These are phyloP conservation scores for Drosophila trapezifrons DNA, from an alignment of 1,140 invertebrate genomes.

Conservation along the genomic window DNA sequence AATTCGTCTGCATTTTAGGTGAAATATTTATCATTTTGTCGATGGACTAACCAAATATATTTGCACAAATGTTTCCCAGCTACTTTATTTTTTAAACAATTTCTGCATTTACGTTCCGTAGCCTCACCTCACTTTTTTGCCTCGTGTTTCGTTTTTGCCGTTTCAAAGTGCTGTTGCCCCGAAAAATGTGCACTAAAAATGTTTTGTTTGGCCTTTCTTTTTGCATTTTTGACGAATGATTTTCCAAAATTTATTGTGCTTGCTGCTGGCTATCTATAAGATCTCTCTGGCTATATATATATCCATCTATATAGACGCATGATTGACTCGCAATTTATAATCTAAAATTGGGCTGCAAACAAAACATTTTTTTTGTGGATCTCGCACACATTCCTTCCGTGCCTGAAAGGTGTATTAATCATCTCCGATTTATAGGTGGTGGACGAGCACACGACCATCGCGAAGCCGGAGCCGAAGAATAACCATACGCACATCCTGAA, in stretches of 20 bases:
- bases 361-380: constrained; percentile 48
- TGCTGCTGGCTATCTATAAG: constrained; percentile 60
- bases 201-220: constrained; percentile 74
- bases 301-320: constrained; percentile 61
- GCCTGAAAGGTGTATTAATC: constrained; percentile 21
- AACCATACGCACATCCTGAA: constrained; percentile 90
- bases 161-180: constrained; percentile 67
- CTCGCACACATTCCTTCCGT: constrained; percentile 28
- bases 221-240: constrained; percentile 48
- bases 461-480: constrained; percentile 87
- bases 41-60: constrained; percentile 69
- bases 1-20: constrained; percentile 33
- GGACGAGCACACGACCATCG: constrained; percentile 89
- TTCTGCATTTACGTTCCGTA: constrained; percentile 45
- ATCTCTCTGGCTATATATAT: constrained; percentile 27
- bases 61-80: constrained; percentile 73
- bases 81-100: constrained; percentile 14
- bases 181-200: constrained; percentile 77
- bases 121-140: constrained; percentile 16
- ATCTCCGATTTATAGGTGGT: constrained; percentile 87
- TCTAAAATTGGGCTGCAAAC: constrained; percentile 41
- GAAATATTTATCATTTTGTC: constrained; percentile 43
- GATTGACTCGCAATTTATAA: constrained; percentile 37
- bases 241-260: constrained; percentile 72
- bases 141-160: constrained; percentile 64